These are phyloP conservation scores for Crypturellus undulatus DNA, from an alignment of 2,113 vertebrate species.

Conservation along the genomic window DNA sequence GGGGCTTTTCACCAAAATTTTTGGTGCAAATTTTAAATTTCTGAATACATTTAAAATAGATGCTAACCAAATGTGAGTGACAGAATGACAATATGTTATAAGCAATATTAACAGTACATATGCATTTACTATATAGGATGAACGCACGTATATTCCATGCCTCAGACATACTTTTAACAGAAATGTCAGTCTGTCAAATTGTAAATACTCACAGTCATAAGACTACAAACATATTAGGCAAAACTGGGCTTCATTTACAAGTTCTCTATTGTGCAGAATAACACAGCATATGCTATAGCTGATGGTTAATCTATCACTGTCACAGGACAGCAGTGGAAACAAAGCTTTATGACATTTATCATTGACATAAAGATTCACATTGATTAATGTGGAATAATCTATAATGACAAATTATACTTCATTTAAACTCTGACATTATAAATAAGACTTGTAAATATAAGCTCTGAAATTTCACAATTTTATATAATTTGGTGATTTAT, in stretches of 20 bases:
- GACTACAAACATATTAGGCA: constrained; percentile 62
- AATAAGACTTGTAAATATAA: neutral
- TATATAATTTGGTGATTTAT: neutral
- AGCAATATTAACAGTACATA: constrained; percentile 28
- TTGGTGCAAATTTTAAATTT: neutral
- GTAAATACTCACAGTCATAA: constrained; percentile 34
- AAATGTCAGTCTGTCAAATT: constrained; percentile 56
- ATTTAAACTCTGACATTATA: neutral
- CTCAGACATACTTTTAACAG: constrained; percentile 55
- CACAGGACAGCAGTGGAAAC: constrained; percentile 62
- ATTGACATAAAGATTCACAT: constrained; percentile 28
- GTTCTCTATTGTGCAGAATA: constrained; percentile 59
- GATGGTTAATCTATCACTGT: constrained; percentile 69
- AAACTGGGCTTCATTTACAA: constrained; percentile 63
- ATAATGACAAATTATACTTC: neutral
- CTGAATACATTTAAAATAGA: neutral
- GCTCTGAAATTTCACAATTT: neutral
- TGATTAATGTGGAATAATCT: constrained; percentile 28
- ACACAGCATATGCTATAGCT: constrained; percentile 65
- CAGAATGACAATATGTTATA: constrained; percentile 42
- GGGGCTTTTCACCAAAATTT: constrained; percentile 2
- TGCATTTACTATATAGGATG: constrained; percentile 41
- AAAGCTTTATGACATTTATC: constrained; percentile 66
- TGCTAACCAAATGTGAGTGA: constrained; percentile 28
- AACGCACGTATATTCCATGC: constrained; percentile 15